A percentile compares a stretch with the other conserved stretches of the same genome.
These are phyloP conservation scores for Lepidurus arcticus DNA, from an alignment of 1,140 invertebrate species.

Conservation along the genomic window DNA sequence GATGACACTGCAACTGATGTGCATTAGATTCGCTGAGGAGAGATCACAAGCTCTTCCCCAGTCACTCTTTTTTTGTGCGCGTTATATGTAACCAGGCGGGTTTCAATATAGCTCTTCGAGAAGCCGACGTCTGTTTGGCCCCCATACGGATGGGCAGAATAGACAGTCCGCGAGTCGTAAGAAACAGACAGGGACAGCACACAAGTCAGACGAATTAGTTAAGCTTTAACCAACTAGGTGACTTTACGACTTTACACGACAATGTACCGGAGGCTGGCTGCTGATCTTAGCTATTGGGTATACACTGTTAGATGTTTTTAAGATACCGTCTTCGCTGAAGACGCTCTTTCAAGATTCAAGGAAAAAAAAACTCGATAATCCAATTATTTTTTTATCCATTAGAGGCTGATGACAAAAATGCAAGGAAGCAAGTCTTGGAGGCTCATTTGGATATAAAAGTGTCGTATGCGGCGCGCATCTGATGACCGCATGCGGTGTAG, in stretches of 20 bases:
- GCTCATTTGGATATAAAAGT: neutral
- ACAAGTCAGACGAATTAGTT: conserved; percentile 7
- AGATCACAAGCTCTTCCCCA: neutral
- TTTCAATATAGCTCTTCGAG: too few species aligned
- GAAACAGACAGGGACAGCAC: neutral
- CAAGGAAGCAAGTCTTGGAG: neutral
- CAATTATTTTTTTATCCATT: neutral
- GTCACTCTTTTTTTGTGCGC: too few species aligned
- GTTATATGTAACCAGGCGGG: too few species aligned
- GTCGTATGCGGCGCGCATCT: neutral
- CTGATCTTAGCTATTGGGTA: neutral
- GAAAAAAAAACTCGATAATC: neutral
- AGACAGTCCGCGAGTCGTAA: neutral
- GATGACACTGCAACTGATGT: neutral
- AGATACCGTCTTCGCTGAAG: neutral
- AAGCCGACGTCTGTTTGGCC: neutral
- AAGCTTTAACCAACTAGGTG: conserved; percentile 10
- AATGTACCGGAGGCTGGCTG: neutral
- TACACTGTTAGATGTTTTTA: neutral
- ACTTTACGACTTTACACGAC: conserved; percentile 5
- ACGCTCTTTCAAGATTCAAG: too few species aligned
- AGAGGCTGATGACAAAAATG: neutral
- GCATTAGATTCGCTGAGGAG: conserved; percentile 14
- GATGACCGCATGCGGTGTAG: conserved; percentile 1
- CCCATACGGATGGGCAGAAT: neutral